Conservation (phyloP, 2,888 invertebrate genomes). For the Apodemia hepburni region DNA sequence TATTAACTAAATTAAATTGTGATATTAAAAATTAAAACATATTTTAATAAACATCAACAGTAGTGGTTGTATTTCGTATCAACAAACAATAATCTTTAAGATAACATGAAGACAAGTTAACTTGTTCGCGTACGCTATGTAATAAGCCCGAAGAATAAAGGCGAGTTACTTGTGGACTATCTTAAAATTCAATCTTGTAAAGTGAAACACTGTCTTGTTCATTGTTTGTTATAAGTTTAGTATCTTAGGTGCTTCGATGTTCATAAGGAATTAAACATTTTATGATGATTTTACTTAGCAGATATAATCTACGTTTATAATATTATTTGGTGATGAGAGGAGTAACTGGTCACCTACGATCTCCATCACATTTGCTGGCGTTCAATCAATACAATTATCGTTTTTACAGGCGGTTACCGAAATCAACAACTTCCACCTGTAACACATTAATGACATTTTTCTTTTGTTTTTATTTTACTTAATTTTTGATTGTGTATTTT, state of each 20-base stretch:
- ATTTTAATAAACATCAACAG: background rate
- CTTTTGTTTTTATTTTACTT: too few species aligned
- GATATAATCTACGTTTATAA: background rate
- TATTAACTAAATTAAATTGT: too few species aligned
- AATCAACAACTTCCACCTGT: too few species aligned
- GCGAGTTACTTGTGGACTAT: constrained; percentile 62
- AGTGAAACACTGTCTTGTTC: constrained; percentile 70
- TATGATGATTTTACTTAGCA: background rate
- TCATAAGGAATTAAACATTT: constrained; percentile 14
- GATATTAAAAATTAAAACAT: background rate
- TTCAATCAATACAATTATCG: too few species aligned
- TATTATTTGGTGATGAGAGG: too few species aligned
- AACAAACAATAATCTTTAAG: constrained; percentile 64
- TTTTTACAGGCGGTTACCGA: too few species aligned
- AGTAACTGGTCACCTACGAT: too few species aligned
- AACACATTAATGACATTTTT: too few species aligned
- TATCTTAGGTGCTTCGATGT: constrained; percentile 22
- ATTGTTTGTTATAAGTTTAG: constrained; percentile 44
- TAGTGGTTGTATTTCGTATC: constrained; percentile 50
- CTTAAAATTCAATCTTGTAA: constrained; percentile 65
- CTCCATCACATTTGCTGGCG: too few species aligned
- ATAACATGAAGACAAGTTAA: constrained; percentile 74
- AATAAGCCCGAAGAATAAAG: constrained; percentile 65
- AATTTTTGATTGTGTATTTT: too few species aligned
- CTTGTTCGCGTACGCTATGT: constrained; percentile 61